These are phyloP conservation scores for Tupaia chinensis DNA, from an alignment of 2,113 vertebrate species.

Conservation along the genomic window DNA sequence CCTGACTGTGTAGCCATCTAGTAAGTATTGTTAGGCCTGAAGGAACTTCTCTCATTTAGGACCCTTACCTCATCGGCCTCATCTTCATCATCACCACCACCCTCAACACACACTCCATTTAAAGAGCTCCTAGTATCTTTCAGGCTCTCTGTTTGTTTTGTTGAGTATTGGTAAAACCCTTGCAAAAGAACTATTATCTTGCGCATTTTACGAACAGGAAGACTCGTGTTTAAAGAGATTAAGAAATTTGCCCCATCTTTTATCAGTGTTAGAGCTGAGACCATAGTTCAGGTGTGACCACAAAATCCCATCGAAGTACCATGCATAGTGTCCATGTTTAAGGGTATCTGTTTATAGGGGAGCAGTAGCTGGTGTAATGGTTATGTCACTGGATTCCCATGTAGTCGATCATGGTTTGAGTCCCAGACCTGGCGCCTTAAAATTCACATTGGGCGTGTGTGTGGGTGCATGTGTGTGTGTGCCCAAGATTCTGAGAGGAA, in stretches of 20 bases:
- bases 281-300: not conserved
- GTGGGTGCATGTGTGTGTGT: too few species aligned
- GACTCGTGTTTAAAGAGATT: not conserved
- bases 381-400: too few species aligned
- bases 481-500: too few species aligned
- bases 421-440: too few species aligned
- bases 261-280: not conserved
- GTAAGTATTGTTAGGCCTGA: not conserved
- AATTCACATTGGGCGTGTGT: too few species aligned
- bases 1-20: not conserved
- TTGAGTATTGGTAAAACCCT: not conserved
- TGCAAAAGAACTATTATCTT: not conserved
- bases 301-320: rapidly evolving
- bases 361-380: too few species aligned
- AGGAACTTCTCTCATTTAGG: not conserved
- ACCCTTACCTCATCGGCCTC: not conserved
- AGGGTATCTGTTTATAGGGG: not conserved
- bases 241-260: not conserved
- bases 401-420: too few species aligned
- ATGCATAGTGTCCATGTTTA: not conserved
- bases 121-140: not conserved
- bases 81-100: rapidly evolving
- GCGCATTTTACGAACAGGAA: not conserved
- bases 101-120: too few species aligned
- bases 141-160: not conserved